Percentiles rank a stretch among this genome's conserved stretches.
Evolutionary conservation across 2,113 vertebrate genomes (phyloP).

Genomic region (Empidonax alnorum): DNA sequence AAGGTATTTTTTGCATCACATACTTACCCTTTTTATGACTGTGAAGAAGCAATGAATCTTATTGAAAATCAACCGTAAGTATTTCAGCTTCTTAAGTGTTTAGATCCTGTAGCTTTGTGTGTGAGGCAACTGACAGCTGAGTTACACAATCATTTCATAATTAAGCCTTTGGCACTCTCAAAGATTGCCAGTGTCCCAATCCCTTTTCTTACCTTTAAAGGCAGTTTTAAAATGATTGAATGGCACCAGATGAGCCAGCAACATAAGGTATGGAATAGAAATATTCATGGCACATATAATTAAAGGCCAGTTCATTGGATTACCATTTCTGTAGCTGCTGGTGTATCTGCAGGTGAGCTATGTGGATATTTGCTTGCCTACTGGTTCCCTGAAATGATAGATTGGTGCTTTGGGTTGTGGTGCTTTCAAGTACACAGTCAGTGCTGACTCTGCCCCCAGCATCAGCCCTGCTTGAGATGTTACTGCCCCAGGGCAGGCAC

Average conservation of each 20-base stretch:
- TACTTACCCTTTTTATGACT: constrained; percentile 92
- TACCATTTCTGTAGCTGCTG: not conserved
- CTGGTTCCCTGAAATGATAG: not conserved
- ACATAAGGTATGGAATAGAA: not conserved
- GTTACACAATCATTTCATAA: not conserved
- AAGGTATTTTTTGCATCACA: constrained; percentile 82
- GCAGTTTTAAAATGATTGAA: not conserved
- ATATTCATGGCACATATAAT: not conserved
- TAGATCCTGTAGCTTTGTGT: not conserved
- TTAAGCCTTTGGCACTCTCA: not conserved
- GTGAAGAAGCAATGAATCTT: constrained; percentile 84
- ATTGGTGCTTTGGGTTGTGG: not conserved
- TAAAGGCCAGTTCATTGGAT: not conserved
- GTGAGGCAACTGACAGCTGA: not conserved
- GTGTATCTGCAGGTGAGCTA: not conserved
- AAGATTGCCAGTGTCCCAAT: not conserved
- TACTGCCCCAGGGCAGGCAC: not conserved
- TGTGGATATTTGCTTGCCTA: not conserved
- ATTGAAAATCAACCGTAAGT: constrained; percentile 91
- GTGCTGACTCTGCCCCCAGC: not conserved
- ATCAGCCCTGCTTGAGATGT: not conserved
- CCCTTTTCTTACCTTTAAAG: not conserved
- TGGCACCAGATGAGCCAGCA: not conserved
- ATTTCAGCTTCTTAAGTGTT: constrained; percentile 8
- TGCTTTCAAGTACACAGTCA: not conserved